phyloP scores from a whole-genome alignment of 2,888 invertebrate genomes.

The Agriopis marginaria region DNA sequence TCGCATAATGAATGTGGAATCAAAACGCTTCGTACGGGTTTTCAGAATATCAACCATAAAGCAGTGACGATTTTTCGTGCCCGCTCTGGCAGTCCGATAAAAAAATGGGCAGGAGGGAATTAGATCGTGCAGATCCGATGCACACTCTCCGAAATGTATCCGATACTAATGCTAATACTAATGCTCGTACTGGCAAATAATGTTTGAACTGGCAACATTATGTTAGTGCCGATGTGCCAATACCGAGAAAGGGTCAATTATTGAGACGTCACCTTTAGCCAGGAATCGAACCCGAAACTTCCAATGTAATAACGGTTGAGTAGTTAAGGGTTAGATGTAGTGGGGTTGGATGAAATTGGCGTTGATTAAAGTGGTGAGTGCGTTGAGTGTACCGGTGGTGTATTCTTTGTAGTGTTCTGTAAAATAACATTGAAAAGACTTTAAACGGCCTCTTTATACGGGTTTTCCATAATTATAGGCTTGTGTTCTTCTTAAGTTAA shows the following conservation, averaged over 20 bases:
- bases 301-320: conserved; percentile 34
- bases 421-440: neutral
- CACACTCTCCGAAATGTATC: too few species aligned
- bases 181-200: neutral
- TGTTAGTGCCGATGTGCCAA: conserved; percentile 19
- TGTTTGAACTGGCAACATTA: conserved; percentile 5
- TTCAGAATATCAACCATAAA: too few species aligned
- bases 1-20: too few species aligned
- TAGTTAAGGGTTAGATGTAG: conserved; percentile 34
- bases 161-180: too few species aligned
- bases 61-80: too few species aligned
- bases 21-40: too few species aligned
- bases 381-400: neutral
- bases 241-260: conserved; percentile 38
- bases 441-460: neutral
- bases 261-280: conserved; percentile 42
- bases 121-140: too few species aligned
- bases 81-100: too few species aligned
- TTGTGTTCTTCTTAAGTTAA: too few species aligned
- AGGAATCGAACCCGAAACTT: conserved; percentile 45
- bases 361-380: neutral
- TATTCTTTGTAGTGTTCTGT: neutral
- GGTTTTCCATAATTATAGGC: too few species aligned
- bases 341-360: conserved; percentile 22
- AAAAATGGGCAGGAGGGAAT: too few species aligned